Conservation (phyloP, 2,113 vertebrate genomes). For the Heptranchias perlo region DNA sequence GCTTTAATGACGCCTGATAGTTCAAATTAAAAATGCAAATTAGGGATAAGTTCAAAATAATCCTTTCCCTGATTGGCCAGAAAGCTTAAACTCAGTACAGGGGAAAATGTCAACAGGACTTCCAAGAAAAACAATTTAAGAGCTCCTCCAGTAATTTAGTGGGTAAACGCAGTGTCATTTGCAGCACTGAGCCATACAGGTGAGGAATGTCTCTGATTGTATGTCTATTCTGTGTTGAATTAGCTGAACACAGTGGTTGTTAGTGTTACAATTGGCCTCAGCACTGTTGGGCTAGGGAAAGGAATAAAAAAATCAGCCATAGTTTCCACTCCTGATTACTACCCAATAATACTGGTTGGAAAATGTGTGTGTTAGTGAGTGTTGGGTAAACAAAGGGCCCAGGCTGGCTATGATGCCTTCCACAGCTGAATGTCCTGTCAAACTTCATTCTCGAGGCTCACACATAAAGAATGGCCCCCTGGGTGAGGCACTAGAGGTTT, state of each 20-base stretch:
- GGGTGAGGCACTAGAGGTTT: not conserved
- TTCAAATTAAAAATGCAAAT: not conserved
- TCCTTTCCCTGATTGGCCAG: not conserved
- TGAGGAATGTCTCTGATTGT: not conserved
- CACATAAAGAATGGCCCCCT: not conserved
- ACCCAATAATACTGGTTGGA: not conserved
- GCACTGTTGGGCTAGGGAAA: not conserved
- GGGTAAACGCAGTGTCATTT: not conserved
- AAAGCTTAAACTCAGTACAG: not conserved
- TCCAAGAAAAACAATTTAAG: not conserved
- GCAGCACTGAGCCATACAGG: not conserved
- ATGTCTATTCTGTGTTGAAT: not conserved
- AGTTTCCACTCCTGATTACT: not conserved
- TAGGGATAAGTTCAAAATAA: not conserved
- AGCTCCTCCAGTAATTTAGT: not conserved
- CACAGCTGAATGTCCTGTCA: not conserved
- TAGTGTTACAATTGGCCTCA: not conserved
- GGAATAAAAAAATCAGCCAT: not conserved
- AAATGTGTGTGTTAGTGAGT: not conserved
- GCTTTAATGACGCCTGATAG: not conserved
- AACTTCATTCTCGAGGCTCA: not conserved
- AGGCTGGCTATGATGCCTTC: not conserved
- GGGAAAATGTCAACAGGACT: not conserved
- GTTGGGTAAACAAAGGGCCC: not conserved
- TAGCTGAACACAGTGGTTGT: not conserved